Conservation (phyloP, 2,797 vertebrate species). For the Micromesistius poutassou region DNA sequence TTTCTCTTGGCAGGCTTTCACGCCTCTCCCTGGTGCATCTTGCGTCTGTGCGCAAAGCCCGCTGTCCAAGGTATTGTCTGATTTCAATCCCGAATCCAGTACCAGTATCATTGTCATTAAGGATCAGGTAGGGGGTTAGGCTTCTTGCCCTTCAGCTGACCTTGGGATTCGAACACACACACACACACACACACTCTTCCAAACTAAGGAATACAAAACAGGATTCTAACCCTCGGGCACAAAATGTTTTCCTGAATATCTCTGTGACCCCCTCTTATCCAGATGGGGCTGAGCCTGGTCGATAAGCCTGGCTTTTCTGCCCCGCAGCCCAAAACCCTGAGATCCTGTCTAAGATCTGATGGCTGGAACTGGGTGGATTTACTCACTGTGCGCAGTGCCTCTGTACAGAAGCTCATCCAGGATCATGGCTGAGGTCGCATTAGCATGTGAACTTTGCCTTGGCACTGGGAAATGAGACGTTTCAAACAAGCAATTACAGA, state of each 20-base stretch:
- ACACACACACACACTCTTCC: not conserved
- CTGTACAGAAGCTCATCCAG: constrained; percentile 44
- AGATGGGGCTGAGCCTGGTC: constrained; percentile 59
- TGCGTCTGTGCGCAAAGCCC: too few relatives aligned
- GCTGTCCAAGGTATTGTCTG: too few relatives aligned
- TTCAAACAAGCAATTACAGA: not conserved
- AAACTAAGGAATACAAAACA: not conserved
- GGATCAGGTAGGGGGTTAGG: not conserved
- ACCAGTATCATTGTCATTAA: not conserved
- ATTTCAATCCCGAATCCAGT: too few relatives aligned
- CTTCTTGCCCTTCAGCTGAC: not conserved
- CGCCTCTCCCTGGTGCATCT: too few relatives aligned
- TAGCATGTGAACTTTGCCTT: constrained; percentile 43
- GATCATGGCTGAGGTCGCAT: constrained; percentile 51
- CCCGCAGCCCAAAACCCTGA: constrained; percentile 48
- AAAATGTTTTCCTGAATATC: constrained; percentile 27
- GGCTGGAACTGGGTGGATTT: constrained; percentile 36
- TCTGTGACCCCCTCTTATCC: constrained; percentile 47
- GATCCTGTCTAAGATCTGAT: constrained; percentile 40
- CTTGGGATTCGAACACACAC: not conserved
- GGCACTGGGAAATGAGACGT: constrained; percentile 4
- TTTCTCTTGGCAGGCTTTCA: too few relatives aligned
- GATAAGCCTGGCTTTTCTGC: constrained; percentile 53
- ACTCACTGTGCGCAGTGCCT: constrained; percentile 46
- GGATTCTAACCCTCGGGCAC: not conserved